Evolutionary conservation across 23 tunicate species (phyloP).

Genomic region (Halocynthia roretzi): DNA sequence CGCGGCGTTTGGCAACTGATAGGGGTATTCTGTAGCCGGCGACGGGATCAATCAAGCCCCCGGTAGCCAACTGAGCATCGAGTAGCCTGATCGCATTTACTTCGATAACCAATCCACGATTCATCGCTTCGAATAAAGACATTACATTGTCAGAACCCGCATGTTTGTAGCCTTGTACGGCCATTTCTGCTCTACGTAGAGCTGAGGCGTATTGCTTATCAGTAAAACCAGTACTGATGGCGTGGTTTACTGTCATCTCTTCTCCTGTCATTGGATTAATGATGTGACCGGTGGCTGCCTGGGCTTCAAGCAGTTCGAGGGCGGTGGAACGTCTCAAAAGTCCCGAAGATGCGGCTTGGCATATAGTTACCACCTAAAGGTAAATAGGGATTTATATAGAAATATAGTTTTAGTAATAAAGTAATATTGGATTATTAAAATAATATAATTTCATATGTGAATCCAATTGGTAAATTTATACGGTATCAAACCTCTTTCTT

Average conservation of each 20-base stretch:
- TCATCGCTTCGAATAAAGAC: slow-evolving; percentile 77
- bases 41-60: slow-evolving; percentile 88
- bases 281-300: slow-evolving; percentile 88
- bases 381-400: neutral
- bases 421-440: neutral
- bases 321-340: slow-evolving; percentile 60
- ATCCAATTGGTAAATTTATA: too few species aligned
- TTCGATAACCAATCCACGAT: slow-evolving; percentile 69
- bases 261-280: slow-evolving; percentile 78
- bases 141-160: slow-evolving; percentile 45
- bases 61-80: slow-evolving; percentile 95
- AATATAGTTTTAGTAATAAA: neutral
- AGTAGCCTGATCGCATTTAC: slow-evolving; percentile 81
- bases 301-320: slow-evolving; percentile 83
- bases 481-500: slow-evolving; percentile 34
- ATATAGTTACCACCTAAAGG: slow-evolving; percentile 42
- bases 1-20: slow-evolving; percentile 46
- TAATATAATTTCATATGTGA: too few species aligned
- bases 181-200: slow-evolving; percentile 63
- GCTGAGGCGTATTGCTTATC: slow-evolving; percentile 33
- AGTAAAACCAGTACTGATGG: slow-evolving; percentile 56
- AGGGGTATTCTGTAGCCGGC: slow-evolving; percentile 86
- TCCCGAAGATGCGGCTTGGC: slow-evolving; percentile 70
- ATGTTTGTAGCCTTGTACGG: slow-evolving; percentile 59
- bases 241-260: slow-evolving; percentile 75